Conservation (phyloP, 2,113 vertebrate species). For the Pterocles burchelli region DNA sequence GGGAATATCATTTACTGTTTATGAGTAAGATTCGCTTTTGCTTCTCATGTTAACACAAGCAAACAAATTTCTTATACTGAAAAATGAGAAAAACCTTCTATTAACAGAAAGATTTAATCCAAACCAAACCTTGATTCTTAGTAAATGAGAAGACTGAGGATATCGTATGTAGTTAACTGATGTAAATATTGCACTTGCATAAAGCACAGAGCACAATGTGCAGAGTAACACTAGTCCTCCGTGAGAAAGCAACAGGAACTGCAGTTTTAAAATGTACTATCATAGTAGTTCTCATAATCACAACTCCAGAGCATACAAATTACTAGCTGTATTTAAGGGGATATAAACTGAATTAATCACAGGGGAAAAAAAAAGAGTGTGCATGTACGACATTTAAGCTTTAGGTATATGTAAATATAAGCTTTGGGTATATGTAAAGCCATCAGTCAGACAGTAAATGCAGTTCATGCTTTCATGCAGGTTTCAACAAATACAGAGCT, state of each 20-base stretch:
- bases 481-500: fast-evolving
- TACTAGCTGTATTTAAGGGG: not conserved
- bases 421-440: not conserved
- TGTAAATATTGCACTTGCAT: no score
- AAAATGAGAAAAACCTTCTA: not conserved
- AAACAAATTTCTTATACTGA: not conserved
- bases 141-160: not conserved
- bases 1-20: not conserved
- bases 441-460: not conserved
- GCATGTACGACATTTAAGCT: not conserved
- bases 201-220: not conserved
- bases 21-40: not conserved
- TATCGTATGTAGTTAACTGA: not conserved
- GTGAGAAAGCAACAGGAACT: not conserved
- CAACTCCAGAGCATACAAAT: not conserved
- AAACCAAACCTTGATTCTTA: not conserved
- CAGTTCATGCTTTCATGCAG: not conserved
- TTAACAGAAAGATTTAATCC: not conserved
- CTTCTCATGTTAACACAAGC: not conserved
- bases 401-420: not conserved
- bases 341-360: not conserved
- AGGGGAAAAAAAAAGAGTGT: fast-evolving
- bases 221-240: not conserved
- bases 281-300: not conserved
- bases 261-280: not conserved